phyloP scores from a whole-genome alignment of 2,797 vertebrate species.

The Melanotaenia maccullochi region DNA sequence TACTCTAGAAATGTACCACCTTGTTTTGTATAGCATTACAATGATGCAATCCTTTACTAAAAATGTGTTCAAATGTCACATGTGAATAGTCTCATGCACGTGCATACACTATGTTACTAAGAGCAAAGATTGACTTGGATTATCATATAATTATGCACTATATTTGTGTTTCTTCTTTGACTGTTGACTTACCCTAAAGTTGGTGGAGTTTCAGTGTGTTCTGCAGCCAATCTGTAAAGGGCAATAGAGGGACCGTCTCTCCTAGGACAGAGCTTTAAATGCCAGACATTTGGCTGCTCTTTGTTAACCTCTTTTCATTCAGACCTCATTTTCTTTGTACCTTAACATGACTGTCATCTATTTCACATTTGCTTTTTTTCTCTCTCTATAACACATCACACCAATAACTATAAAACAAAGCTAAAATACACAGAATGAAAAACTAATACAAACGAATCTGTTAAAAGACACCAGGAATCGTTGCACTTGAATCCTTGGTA shows the following conservation, averaged over 20 bases:
- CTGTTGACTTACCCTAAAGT: conserved; percentile 54
- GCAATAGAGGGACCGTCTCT: conserved; percentile 52
- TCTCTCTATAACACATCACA: conserved; percentile 22
- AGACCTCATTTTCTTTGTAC: conserved; percentile 34
- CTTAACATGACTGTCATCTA: conserved; percentile 31
- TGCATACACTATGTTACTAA: neutral
- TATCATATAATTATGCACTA: neutral
- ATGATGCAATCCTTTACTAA: neutral
- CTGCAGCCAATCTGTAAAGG: conserved; percentile 60
- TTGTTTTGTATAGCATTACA: neutral
- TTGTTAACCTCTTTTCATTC: conserved; percentile 37
- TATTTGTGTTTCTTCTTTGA: conserved; percentile 32
- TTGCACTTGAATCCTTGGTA: conserved; percentile 25
- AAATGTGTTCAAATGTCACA: neutral
- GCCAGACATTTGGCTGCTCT: conserved; percentile 41
- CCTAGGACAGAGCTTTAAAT: conserved; percentile 59
- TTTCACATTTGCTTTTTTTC: conserved; percentile 10
- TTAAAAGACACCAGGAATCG: conserved; percentile 40
- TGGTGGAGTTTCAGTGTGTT: conserved; percentile 53
- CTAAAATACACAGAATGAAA: conserved; percentile 11
- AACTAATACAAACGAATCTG: conserved; percentile 21
- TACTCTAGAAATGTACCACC: neutral
- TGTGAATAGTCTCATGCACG: neutral
- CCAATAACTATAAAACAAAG: conserved; percentile 11
- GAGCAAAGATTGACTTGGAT: neutral